A percentile compares a stretch with the other conserved stretches of the same genome.
Conservation (phyloP, 2,113 vertebrate genomes). For the Beaufortia kweichowensis region DNA sequence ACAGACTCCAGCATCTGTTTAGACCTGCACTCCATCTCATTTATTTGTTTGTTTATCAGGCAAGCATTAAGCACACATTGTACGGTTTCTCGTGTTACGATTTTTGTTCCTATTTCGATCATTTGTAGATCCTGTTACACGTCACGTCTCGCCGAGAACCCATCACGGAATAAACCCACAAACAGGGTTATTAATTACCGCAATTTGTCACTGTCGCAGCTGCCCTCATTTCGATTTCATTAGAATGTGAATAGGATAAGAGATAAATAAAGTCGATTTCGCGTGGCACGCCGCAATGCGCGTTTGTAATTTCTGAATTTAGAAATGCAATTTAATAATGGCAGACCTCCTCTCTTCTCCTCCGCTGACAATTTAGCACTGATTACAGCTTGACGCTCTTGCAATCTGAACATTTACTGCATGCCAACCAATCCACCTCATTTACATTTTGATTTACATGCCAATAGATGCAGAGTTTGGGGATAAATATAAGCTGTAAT, state of each 20-base stretch:
- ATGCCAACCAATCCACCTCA: constrained; percentile 62
- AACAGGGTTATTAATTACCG: constrained; percentile 63
- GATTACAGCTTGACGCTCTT: constrained; percentile 66
- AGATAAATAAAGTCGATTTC: constrained; percentile 63
- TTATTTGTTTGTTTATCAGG: constrained; percentile 8
- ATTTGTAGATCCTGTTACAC: neutral
- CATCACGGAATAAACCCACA: constrained; percentile 42
- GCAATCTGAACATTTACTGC: constrained; percentile 71
- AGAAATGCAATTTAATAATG: constrained; percentile 50
- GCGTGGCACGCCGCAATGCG: constrained; percentile 52
- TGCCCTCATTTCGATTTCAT: constrained; percentile 57
- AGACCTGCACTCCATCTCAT: neutral
- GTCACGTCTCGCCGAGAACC: constrained; percentile 13
- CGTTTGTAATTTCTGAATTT: constrained; percentile 58
- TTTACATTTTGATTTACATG: constrained; percentile 73
- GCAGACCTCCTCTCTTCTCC: constrained; percentile 48
- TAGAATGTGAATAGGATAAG: constrained; percentile 57
- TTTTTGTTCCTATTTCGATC: constrained; percentile 13
- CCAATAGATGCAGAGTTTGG: constrained; percentile 64
- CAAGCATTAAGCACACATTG: constrained; percentile 1
- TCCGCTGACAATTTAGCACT: constrained; percentile 57
- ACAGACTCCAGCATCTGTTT: neutral
- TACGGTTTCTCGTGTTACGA: neutral
- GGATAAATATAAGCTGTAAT: constrained; percentile 70
- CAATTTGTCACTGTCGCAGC: constrained; percentile 59